phyloP scores from a whole-genome alignment of 2,888 invertebrate genomes.

The Adineta ricciae region DNA sequence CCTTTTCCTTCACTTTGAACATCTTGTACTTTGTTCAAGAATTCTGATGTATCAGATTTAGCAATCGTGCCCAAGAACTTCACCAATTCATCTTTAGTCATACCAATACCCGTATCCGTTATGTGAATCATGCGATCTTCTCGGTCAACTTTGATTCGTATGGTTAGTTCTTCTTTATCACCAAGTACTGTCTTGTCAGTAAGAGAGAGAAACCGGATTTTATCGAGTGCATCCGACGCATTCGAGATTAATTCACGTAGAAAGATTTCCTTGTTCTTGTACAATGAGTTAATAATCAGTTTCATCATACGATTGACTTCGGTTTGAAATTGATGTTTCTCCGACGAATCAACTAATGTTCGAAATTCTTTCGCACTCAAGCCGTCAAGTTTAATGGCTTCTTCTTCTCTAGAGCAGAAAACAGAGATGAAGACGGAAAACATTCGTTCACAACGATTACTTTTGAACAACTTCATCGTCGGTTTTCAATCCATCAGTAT shows the following conservation, averaged over 20 bases:
- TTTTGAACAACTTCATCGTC: constrained; percentile 74
- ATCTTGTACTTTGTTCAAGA: constrained; percentile 59
- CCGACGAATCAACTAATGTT: constrained; percentile 73
- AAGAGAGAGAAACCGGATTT: constrained; percentile 81
- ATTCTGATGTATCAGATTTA: constrained; percentile 91
- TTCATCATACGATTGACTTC: constrained; percentile 99
- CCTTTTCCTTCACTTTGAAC: constrained; percentile 21
- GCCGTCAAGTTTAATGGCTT: constrained; percentile 61
- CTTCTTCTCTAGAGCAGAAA: constrained; percentile 23
- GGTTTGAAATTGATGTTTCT: constrained; percentile 69
- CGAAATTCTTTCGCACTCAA: constrained; percentile 84
- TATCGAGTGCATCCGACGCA: constrained; percentile 95
- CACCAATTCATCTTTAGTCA: constrained; percentile 83
- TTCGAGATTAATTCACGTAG: constrained; percentile 93
- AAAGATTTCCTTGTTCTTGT: constrained; percentile 95
- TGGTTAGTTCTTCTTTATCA: constrained; percentile 69
- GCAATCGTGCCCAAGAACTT: constrained; percentile 96
- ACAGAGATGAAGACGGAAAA: neutral
- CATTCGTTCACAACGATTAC: neutral
- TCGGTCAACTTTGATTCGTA: constrained; percentile 79
- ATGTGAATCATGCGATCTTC: constrained; percentile 81
- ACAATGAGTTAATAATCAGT: constrained; percentile 95
- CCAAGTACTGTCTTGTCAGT: constrained; percentile 72
- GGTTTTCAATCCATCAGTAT: constrained; percentile 78
- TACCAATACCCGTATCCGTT: constrained; percentile 90